phyloP scores from a whole-genome alignment of 2,113 vertebrate genomes.

The Mustelus asterias region DNA sequence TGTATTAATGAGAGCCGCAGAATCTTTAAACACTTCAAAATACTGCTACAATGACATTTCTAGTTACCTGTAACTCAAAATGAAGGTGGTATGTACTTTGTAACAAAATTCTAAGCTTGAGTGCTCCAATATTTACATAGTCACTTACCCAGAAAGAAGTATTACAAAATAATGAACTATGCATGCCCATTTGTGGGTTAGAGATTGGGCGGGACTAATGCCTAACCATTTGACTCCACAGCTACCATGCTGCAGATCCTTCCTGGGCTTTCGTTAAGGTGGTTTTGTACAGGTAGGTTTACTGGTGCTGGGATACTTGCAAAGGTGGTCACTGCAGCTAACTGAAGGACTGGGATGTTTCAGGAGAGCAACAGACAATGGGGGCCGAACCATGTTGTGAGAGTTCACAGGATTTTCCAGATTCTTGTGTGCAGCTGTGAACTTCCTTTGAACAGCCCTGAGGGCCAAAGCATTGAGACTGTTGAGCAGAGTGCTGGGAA shows the following conservation, averaged over 20 bases:
- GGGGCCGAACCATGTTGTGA: no score
- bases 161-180: not conserved
- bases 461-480: not conserved
- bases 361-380: not conserved
- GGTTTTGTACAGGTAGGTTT: not conserved
- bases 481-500: not conserved
- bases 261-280: not conserved
- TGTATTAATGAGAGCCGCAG: not conserved
- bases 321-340: not conserved
- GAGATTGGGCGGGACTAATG: not conserved
- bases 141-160: not conserved
- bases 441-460: not conserved
- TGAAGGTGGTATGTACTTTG: not conserved
- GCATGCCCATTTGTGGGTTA: not conserved
- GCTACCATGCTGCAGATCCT: not conserved
- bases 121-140: not conserved
- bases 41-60: not conserved
- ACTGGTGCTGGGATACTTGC: no score
- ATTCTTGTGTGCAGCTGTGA: no score
- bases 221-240: not conserved
- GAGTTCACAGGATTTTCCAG: no score
- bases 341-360: not conserved
- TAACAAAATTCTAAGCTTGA: not conserved
- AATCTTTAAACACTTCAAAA: not conserved
- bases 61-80: not conserved